A percentile compares a stretch with the other conserved stretches of the same genome.
Conservation (phyloP, 2,113 vertebrate genomes). For the Dromaius novaehollandiae region DNA sequence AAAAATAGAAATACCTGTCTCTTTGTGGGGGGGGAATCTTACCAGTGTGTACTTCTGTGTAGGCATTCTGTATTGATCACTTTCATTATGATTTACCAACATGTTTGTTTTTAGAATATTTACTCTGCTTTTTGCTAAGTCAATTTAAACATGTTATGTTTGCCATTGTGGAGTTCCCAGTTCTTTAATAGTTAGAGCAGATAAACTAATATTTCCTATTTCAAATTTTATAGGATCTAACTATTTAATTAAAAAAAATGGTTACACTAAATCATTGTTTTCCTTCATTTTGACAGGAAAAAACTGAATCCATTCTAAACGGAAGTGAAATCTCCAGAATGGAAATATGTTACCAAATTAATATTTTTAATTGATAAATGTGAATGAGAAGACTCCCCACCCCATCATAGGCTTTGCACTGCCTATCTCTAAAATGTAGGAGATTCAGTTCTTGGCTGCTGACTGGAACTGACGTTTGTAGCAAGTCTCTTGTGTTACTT, state of each 20-base stretch:
- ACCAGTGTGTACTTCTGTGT: neutral
- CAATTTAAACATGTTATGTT: neutral
- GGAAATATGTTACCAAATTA: neutral
- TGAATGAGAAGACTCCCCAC: neutral
- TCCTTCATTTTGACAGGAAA: neutral
- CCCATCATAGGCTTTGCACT: neutral
- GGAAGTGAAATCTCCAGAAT: neutral
- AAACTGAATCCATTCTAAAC: neutral
- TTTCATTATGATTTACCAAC: neutral
- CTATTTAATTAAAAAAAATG: neutral
- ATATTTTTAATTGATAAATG: neutral
- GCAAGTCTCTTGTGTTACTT: neutral
- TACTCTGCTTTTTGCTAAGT: neutral
- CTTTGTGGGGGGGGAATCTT: neutral
- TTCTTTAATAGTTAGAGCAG: neutral
- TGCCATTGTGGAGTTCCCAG: neutral
- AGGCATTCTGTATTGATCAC: neutral
- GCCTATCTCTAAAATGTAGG: neutral
- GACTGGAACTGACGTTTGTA: neutral
- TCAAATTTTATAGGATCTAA: neutral
- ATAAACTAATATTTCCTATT: neutral
- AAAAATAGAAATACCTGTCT: neutral
- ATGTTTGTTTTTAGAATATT: neutral
- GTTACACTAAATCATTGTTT: neutral
- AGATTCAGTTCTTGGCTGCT: neutral